Conservation (phyloP, 1,140 invertebrate genomes). For the Harlomillsia oculata region DNA sequence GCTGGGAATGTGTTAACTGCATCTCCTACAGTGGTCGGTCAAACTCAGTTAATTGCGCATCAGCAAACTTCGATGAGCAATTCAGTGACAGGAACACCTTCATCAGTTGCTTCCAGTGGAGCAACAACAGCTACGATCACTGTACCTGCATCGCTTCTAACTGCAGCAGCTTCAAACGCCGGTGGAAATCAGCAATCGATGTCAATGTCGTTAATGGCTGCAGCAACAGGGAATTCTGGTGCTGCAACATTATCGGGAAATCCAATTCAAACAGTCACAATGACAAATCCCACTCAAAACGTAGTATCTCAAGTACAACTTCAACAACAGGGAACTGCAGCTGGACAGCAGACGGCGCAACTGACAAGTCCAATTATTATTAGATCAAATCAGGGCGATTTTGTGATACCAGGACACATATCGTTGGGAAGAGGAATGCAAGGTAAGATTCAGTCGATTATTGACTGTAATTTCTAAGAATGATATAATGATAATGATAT, state of each 20-base stretch:
- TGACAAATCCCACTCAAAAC: background rate
- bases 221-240: background rate
- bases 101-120: background rate
- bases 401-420: constrained; percentile 28
- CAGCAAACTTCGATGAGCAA: background rate
- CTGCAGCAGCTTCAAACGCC: background rate
- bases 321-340: constrained; percentile 16
- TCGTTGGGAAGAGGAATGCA: constrained; percentile 25
- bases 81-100: background rate
- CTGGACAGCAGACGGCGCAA: constrained; percentile 2
- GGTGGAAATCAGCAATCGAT: background rate
- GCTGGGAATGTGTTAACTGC: constrained; percentile 6
- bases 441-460: constrained; percentile 15
- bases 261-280: background rate
- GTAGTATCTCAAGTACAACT: constrained; percentile 14
- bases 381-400: constrained; percentile 26
- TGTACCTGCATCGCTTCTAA: constrained; percentile 1
- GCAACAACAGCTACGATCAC: constrained; percentile 8
- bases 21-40: constrained; percentile 1
- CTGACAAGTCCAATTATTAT: constrained; percentile 29
- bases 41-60: background rate
- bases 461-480: background rate
- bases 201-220: too few relatives aligned
- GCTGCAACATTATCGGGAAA: background rate
- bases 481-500: background rate